These are phyloP conservation scores for Alectura lathami DNA, from an alignment of 2,113 vertebrate genomes.

Conservation along the genomic window DNA sequence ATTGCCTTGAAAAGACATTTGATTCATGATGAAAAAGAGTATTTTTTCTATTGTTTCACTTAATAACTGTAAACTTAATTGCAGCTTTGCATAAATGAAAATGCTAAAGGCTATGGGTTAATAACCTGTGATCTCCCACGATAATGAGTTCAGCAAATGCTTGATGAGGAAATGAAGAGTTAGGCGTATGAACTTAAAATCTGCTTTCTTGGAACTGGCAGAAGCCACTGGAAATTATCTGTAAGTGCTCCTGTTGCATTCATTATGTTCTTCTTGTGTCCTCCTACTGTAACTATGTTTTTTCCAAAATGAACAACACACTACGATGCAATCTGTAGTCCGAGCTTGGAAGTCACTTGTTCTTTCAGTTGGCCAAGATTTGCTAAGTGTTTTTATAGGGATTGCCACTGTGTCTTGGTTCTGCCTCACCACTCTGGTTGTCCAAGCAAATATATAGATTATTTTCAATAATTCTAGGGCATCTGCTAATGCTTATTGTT, in stretches of 20 bases:
- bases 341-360: not conserved
- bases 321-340: not conserved
- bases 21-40: not conserved
- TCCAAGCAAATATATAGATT: not conserved
- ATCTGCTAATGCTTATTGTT: not conserved
- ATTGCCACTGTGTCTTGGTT: not conserved
- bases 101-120: not conserved
- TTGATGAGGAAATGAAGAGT: constrained; percentile 50
- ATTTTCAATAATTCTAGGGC: not conserved
- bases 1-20: not conserved
- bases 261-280: constrained; percentile 34
- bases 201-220: constrained; percentile 46
- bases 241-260: constrained; percentile 39
- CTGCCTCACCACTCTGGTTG: not conserved
- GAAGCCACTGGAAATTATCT: constrained; percentile 48
- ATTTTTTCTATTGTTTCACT: not conserved
- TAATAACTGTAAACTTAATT: not conserved
- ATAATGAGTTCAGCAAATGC: constrained; percentile 62
- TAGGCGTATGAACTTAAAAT: constrained; percentile 2
- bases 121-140: not conserved
- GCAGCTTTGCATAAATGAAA: not conserved
- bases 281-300: not conserved
- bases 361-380: not conserved
- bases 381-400: not conserved
- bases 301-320: not conserved